Conservation (phyloP, 2,113 vertebrate species). For the Cyprinodon variegatus region DNA sequence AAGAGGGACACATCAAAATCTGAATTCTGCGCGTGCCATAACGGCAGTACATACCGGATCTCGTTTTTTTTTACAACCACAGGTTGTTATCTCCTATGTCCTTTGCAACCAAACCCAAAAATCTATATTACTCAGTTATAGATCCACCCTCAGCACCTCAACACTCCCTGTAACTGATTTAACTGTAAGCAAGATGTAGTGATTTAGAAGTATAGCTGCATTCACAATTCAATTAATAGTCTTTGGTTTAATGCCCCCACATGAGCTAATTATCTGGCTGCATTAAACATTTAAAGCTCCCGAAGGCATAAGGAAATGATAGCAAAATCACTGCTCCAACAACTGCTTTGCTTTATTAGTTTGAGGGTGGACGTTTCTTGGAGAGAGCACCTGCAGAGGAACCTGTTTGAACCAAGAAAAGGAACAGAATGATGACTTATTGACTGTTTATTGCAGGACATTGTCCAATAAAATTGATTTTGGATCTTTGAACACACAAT, state of each 20-base stretch:
- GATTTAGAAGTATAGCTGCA: slow-evolving; percentile 21
- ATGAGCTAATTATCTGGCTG: background rate
- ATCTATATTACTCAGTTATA: slow-evolving; percentile 78
- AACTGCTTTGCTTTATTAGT: slow-evolving; percentile 44
- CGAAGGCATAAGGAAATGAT: background rate
- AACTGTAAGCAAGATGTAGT: slow-evolving; percentile 56
- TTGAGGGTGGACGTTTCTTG: slow-evolving; percentile 51
- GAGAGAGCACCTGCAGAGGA: slow-evolving; percentile 64
- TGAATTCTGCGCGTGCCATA: slow-evolving; percentile 52
- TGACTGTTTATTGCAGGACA: slow-evolving; percentile 13
- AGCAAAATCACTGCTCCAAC: slow-evolving; percentile 9
- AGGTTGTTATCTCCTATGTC: slow-evolving; percentile 45
- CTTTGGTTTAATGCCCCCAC: slow-evolving; percentile 7
- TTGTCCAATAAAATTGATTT: slow-evolving; percentile 10
- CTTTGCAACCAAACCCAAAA: slow-evolving; percentile 68
- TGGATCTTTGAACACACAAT: background rate
- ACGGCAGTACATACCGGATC: slow-evolving; percentile 61
- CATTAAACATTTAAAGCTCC: background rate
- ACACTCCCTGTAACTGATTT: slow-evolving; percentile 72
- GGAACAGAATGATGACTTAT: slow-evolving; percentile 13
- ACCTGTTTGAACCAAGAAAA: slow-evolving; percentile 35
- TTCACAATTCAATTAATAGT: slow-evolving; percentile 22
- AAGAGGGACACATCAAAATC: slow-evolving; percentile 71
- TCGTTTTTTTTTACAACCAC: slow-evolving; percentile 70
- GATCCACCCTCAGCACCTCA: slow-evolving; percentile 70